These are phyloP conservation scores for Chloroclystis v-ata DNA, from an alignment of 2,888 invertebrate genomes.

Conservation along the genomic window DNA sequence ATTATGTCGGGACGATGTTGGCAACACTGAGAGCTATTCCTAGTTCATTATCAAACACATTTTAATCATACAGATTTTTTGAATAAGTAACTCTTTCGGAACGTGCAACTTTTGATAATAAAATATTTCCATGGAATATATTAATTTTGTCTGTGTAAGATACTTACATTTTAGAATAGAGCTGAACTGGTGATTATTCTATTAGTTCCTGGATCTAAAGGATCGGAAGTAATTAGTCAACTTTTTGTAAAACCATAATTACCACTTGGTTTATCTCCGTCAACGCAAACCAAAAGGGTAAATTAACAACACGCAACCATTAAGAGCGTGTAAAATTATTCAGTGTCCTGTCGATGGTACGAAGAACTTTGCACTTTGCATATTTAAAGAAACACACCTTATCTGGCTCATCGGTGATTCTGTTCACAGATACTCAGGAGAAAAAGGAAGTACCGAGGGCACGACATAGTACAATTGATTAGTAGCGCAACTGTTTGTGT, in stretches of 20 bases:
- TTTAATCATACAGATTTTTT: too few relatives aligned
- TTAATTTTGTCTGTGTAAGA: too few relatives aligned
- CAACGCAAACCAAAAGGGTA: slow-evolving; percentile 51
- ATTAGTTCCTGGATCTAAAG: too few relatives aligned
- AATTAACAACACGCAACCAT: slow-evolving; percentile 70
- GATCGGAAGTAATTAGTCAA: too few relatives aligned
- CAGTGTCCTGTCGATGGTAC: slow-evolving; percentile 66
- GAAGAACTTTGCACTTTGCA: slow-evolving; percentile 74
- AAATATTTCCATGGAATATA: too few relatives aligned
- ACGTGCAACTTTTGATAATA: too few relatives aligned
- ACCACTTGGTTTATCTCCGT: slow-evolving; percentile 38
- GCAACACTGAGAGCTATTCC: slow-evolving; percentile 49
- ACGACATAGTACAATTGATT: slow-evolving; percentile 10
- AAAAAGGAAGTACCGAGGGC: slow-evolving; percentile 51
- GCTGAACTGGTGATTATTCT: too few relatives aligned
- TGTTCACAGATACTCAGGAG: slow-evolving; percentile 60
- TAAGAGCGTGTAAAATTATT: slow-evolving; percentile 76
- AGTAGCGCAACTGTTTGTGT: slow-evolving; percentile 3
- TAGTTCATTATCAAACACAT: slow-evolving; percentile 66
- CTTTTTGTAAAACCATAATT: too few relatives aligned
- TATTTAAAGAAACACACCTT: slow-evolving; percentile 74
- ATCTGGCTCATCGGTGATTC: slow-evolving; percentile 73
- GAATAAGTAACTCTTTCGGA: too few relatives aligned
- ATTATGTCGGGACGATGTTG: slow-evolving; percentile 60
- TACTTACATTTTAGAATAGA: too few relatives aligned